These are phyloP conservation scores for Chrysopa pallens DNA, from an alignment of 1,140 invertebrate species.

Conservation along the genomic window DNA sequence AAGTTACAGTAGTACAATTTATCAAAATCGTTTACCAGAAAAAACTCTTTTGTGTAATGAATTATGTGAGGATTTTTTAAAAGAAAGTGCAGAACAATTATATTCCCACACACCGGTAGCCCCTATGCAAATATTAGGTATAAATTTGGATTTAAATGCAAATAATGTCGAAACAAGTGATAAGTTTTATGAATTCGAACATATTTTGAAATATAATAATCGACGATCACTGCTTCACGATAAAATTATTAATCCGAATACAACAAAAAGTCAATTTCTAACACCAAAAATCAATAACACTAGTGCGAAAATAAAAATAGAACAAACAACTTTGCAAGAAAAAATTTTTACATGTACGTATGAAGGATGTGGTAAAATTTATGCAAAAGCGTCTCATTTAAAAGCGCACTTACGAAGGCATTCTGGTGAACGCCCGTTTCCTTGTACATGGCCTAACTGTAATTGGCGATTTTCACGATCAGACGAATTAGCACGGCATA, in stretches of 20 bases:
- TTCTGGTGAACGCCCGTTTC: slow-evolving; percentile 88
- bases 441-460: slow-evolving; percentile 79
- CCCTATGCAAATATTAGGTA: slow-evolving; percentile 6
- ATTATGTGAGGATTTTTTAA: slow-evolving; percentile 22
- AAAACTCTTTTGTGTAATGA: slow-evolving; percentile 24
- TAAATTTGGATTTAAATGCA: slow-evolving; percentile 5
- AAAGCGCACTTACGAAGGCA: slow-evolving; percentile 86
- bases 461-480: slow-evolving; percentile 86
- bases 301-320: not conserved
- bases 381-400: slow-evolving; percentile 86
- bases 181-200: not conserved
- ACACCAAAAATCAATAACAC: not conserved
- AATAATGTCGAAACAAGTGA: slow-evolving; percentile 1
- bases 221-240: not conserved
- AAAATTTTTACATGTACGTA: slow-evolving; percentile 37
- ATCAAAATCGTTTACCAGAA: slow-evolving; percentile 14
- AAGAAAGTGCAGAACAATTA: slow-evolving; percentile 19
- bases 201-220: not conserved
- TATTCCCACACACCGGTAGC: not conserved
- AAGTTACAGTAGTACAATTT: not conserved
- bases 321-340: slow-evolving; percentile 7
- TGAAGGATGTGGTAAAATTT: slow-evolving; percentile 45
- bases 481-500: slow-evolving; percentile 75
- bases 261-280: not conserved
- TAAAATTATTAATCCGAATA: not conserved